Conservation (phyloP, 2,888 invertebrate genomes). For the Eupeodes luniger region DNA sequence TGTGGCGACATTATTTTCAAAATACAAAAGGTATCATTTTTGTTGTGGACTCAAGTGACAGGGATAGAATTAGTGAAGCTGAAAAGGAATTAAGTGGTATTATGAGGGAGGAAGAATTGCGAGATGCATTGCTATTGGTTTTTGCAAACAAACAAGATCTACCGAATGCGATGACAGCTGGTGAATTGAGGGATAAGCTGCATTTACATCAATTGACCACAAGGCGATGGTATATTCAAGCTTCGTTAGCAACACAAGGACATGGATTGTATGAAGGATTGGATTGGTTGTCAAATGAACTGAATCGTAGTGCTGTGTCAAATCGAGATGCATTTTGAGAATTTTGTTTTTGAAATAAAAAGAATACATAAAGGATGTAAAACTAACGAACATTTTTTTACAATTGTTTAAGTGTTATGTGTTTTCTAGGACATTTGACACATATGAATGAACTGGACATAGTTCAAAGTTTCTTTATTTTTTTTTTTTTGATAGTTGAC, state of each 20-base stretch:
- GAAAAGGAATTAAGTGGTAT: slow-evolving; percentile 70
- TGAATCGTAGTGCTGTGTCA: slow-evolving; percentile 38
- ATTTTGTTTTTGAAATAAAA: no score
- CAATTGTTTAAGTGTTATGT: no score
- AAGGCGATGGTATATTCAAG: slow-evolving; percentile 76
- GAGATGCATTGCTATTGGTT: slow-evolving; percentile 72
- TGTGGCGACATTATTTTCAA: slow-evolving; percentile 78
- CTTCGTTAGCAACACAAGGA: slow-evolving; percentile 72
- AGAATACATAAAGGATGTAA: no score
- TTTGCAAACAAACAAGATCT: slow-evolving; percentile 77
- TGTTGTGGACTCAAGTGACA: slow-evolving; percentile 77
- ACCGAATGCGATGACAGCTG: slow-evolving; percentile 75
- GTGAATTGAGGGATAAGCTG: slow-evolving; percentile 71
- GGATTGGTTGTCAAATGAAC: slow-evolving; percentile 77
- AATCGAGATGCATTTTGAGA: slow-evolving; percentile 41
- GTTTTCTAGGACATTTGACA: no score
- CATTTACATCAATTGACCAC: slow-evolving; percentile 60
- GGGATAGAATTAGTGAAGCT: slow-evolving; percentile 72
- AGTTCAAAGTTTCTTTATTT: no score
- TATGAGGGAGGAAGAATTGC: slow-evolving; percentile 71
- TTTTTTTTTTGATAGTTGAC: no score
- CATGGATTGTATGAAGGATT: slow-evolving; percentile 76
- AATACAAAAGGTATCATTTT: slow-evolving; percentile 77
- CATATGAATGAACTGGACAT: no score
- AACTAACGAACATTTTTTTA: no score